phyloP scores from a whole-genome alignment of 1,140 invertebrate genomes.

The Ylistrum balloti region DNA sequence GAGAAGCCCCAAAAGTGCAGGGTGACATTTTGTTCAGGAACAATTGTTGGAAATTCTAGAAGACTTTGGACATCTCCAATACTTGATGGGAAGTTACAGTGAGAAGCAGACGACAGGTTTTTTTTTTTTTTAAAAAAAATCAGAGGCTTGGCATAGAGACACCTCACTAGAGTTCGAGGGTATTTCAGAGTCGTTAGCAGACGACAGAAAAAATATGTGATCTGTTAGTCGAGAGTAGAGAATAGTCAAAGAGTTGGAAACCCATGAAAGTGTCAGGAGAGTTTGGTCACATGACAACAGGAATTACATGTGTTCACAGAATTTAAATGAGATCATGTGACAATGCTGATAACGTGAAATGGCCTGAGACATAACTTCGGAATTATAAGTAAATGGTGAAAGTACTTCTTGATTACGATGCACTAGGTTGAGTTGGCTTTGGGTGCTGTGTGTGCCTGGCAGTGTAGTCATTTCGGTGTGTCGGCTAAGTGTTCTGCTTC shows the following conservation, averaged over 20 bases:
- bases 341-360: conserved; percentile 1
- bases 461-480: neutral
- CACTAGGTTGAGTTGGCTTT: neutral
- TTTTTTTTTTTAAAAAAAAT: too few relatives aligned
- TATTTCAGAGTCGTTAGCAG: neutral
- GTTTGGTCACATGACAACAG: conserved; percentile 1
- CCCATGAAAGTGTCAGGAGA: neutral
- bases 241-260: conserved; percentile 3
- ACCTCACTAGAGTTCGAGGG: neutral
- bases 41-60: neutral
- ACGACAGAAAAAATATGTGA: neutral
- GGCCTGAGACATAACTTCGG: neutral
- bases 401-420: neutral
- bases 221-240: neutral
- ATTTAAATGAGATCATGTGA: conserved; percentile 34
- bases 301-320: neutral
- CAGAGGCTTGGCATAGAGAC: neutral
- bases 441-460: neutral
- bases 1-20: neutral
- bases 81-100: neutral
- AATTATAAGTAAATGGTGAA: neutral
- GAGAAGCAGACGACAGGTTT: conserved; percentile 1
- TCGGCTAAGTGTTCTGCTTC: neutral
- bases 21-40: neutral
- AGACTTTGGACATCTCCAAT: neutral